Percentiles rank a stretch among this genome's conserved stretches.
phyloP scores from a whole-genome alignment of 2,797 vertebrate genomes.

The Lindbergichthys nudifrons region DNA sequence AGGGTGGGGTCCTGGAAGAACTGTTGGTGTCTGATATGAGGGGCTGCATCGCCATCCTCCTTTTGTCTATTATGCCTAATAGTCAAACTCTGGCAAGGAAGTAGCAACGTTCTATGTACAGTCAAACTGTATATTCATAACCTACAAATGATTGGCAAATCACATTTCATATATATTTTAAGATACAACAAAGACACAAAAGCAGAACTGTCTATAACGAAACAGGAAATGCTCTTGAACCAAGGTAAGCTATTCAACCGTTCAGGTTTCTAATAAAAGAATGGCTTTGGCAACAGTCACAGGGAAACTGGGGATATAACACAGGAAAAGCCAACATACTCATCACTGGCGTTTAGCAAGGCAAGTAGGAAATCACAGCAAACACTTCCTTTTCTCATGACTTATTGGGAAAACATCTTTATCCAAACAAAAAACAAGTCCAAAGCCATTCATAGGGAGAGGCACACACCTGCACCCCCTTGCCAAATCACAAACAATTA shows the following conservation, averaged over 20 bases:
- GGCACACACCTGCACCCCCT: not conserved
- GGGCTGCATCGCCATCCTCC: slow-evolving; percentile 11
- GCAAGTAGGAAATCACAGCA: slow-evolving; percentile 53
- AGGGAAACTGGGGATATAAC: slow-evolving; percentile 55
- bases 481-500: slow-evolving; percentile 1
- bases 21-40: slow-evolving; percentile 52
- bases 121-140: slow-evolving; percentile 4
- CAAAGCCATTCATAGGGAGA: not conserved
- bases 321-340: slow-evolving; percentile 61
- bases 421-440: not conserved
- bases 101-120: not conserved
- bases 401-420: slow-evolving; percentile 12
- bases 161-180: not conserved
- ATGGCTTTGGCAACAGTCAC: slow-evolving; percentile 13
- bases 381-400: slow-evolving; percentile 55
- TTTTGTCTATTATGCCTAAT: slow-evolving; percentile 17
- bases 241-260: slow-evolving; percentile 5
- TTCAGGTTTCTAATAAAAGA: slow-evolving; percentile 31
- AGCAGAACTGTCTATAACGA: slow-evolving; percentile 14
- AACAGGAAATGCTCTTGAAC: slow-evolving; percentile 34
- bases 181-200: not conserved
- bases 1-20: slow-evolving; percentile 56
- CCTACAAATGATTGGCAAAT: not conserved
- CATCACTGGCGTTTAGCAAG: slow-evolving; percentile 37
- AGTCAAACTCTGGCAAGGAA: not conserved